phyloP scores from a whole-genome alignment of 2,113 vertebrate species.

The Eptesicus fuscus region DNA sequence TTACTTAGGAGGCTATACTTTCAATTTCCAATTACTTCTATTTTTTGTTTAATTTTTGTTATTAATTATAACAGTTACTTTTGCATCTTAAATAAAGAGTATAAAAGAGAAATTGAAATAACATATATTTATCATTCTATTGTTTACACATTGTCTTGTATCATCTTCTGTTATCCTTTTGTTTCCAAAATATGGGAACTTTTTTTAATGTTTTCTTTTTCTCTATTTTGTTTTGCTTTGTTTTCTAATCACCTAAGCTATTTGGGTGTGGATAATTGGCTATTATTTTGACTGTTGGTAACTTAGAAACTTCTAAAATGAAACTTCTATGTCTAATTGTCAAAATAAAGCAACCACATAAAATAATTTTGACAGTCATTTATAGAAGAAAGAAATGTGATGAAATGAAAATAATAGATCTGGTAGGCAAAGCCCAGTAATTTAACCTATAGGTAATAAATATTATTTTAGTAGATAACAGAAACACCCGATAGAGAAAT shows the following conservation, averaged over 20 bases:
- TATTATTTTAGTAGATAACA: not conserved
- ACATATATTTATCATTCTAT: not conserved
- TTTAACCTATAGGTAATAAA: not conserved
- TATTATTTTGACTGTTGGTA: not conserved
- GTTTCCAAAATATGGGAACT: not conserved
- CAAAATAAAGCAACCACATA: not conserved
- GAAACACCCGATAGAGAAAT: not conserved
- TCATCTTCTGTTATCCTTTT: not conserved
- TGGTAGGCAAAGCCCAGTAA: not conserved
- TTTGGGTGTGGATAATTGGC: not conserved
- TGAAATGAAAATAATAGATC: not conserved
- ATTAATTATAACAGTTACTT: not conserved
- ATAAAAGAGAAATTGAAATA: not conserved
- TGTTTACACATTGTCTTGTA: not conserved
- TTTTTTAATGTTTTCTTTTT: not conserved
- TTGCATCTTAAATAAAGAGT: not conserved
- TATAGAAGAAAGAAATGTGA: not conserved
- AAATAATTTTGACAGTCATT: not conserved
- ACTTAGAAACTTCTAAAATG: not conserved
- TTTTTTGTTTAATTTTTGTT: not conserved
- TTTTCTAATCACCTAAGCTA: not conserved
- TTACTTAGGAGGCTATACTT: not conserved
- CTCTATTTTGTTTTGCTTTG: not conserved
- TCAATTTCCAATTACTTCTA: not conserved
- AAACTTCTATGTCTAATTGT: not conserved